Evolutionary conservation across 2,113 vertebrate species (phyloP).

Genomic region (Brachypodius melanocephalos): DNA sequence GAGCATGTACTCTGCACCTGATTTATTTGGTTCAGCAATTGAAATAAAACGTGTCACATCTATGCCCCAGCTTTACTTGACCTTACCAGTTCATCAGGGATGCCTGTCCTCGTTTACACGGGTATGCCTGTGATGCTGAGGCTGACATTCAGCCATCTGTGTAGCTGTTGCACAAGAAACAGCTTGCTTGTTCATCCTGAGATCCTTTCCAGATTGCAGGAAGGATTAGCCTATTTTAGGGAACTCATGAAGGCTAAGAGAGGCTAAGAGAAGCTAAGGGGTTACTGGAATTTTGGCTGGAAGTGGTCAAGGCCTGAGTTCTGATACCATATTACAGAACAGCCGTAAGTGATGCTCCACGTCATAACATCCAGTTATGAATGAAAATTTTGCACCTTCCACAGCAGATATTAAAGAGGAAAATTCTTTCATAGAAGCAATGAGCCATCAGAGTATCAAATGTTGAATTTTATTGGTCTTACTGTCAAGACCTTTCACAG

Average conservation of each 20-base stretch:
- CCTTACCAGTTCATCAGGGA: not conserved
- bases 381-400: not conserved
- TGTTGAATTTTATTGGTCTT: not conserved
- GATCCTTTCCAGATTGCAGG: not conserved
- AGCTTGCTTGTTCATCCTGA: not conserved
- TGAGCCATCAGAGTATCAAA: not conserved
- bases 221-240: not conserved
- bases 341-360: not conserved
- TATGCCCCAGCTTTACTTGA: not conserved
- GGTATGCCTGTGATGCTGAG: not conserved
- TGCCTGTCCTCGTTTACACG: not conserved
- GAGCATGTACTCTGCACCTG: conserved; percentile 4
- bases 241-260: not conserved
- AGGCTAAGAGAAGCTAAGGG: not conserved
- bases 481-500: not conserved
- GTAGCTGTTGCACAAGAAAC: not conserved
- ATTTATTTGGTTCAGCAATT: conserved; percentile 36
- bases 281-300: not conserved
- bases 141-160: not conserved
- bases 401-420: not conserved
- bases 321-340: not conserved
- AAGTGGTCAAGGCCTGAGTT: not conserved
- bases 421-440: not conserved
- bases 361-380: not conserved
- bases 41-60: not conserved